Conservation (phyloP, 2,888 invertebrate species). For the Adelphocoris suturalis region DNA sequence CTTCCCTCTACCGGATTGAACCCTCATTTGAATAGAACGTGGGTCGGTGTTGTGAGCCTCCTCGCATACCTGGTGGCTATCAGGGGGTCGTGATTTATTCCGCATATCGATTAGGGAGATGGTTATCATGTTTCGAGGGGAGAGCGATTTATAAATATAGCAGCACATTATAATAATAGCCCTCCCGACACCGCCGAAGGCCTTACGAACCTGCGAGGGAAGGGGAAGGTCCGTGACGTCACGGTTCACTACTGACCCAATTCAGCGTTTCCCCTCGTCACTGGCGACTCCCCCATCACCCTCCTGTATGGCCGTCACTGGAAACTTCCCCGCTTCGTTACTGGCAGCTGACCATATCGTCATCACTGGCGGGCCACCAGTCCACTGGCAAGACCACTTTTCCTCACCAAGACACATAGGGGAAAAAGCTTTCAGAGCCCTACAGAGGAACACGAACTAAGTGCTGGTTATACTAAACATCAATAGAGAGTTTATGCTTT, state of each 20-base stretch:
- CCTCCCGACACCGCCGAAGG: constrained; percentile 32
- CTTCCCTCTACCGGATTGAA: too few relatives aligned
- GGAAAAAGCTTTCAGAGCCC: too few relatives aligned
- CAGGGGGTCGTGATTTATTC: not conserved
- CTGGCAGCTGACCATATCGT: too few relatives aligned
- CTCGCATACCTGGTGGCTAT: not conserved
- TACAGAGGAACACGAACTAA: too few relatives aligned
- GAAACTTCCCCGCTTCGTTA: too few relatives aligned
- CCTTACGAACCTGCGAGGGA: not conserved
- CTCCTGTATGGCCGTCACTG: too few relatives aligned
- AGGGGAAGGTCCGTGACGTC: constrained; percentile 21
- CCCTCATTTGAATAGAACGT: not conserved
- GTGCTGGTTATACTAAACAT: too few relatives aligned
- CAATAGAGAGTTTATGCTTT: too few relatives aligned
- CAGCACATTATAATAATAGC: constrained; percentile 31
- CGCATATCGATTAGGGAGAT: constrained; percentile 30
- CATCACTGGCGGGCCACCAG: too few relatives aligned
- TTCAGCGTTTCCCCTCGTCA: not conserved
- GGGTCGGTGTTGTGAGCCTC: constrained; percentile 7
- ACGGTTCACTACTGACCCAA: constrained; percentile 22
- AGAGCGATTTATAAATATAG: constrained; percentile 35
- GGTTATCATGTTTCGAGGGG: constrained; percentile 23
- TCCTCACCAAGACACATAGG: too few relatives aligned
- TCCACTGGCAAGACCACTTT: too few relatives aligned
- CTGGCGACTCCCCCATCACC: not conserved